Evolutionary conservation across 1,140 invertebrate genomes (phyloP).

Genomic region (Macrosteles quadrilineatus): DNA sequence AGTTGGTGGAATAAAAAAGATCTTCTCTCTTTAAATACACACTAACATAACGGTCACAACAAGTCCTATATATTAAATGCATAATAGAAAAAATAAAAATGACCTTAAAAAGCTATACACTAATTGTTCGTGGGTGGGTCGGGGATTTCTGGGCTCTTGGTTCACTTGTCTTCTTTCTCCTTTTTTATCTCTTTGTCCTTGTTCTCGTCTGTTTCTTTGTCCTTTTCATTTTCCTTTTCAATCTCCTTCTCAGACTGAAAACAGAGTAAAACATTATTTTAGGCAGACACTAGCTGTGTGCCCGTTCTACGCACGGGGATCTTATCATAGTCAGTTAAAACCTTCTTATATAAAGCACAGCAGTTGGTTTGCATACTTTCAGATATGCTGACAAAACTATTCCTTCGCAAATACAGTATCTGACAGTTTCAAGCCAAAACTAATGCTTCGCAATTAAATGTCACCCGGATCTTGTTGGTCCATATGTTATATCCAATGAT

Average conservation of each 20-base stretch:
- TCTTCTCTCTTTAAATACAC: conserved; percentile 21
- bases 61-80: conserved; percentile 27
- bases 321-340: no score
- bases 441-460: no score
- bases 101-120: conserved; percentile 35
- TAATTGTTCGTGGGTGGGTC: conserved; percentile 25
- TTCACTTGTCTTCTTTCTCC: conserved; percentile 35
- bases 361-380: no score
- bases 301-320: no score
- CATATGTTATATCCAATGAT: no score
- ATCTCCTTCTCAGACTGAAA: conserved; percentile 43
- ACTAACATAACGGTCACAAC: conserved; percentile 20
- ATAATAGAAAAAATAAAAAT: conserved; percentile 29
- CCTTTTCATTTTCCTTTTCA: conserved; percentile 41
- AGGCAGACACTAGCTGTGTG: no score
- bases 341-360: no score
- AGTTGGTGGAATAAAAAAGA: conserved; percentile 21
- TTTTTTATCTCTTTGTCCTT: conserved; percentile 42
- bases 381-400: no score
- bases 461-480: no score
- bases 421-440: no score
- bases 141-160: conserved; percentile 4
- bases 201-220: conserved; percentile 41
- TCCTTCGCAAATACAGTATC: no score
- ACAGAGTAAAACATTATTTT: no score